Base-by-base conservation (phyloP, 1,140 invertebrate species). In the Anthonomus grandis region DNA sequence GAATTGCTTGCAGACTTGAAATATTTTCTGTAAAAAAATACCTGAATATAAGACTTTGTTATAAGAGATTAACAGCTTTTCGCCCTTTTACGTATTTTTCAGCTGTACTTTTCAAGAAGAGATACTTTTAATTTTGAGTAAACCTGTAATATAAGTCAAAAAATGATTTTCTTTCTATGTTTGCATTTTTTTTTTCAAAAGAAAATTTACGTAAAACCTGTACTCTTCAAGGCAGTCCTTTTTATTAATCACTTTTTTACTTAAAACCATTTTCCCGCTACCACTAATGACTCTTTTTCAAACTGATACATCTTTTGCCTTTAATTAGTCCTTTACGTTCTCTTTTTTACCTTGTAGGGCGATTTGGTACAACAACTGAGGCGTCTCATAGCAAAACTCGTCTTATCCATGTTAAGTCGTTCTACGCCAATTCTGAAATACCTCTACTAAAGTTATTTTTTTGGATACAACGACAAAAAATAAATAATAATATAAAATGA, bases 181-280 rank as follows among this genome's bases (percentile, higher is more conserved):
- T 15, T 15, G 10, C 37, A 39, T n/a, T 39, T 39, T 39, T 39
- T 39, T 39, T 39, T 39, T 15, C 37, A 39, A 9, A 39, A 39
- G 37, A 39, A 39, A 39, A 39, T 39, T 39, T 39, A 39, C 37
- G 13, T 39, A 15, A n/a, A n/a, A n/a, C n/a, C n/a, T n/a, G n/a
- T n/a, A n/a, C n/a, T n/a, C 37, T 13, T 15, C 13, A 9, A 39
- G 37, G 37, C 37, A 39, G 17, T 39, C 27, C 15, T 39, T 39
- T 39, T 39, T 39, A 39, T 39, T 39, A 39, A 39, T 17, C 37
- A 39, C 37, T 39, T 39, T 39, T 39, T 39, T 39, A 39, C 10
- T 15, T 39, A 15, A 39, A 39, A 39, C 37, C n/a, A 31, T 31
- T 31, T 31, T 31, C 27, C 27, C 27, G 6, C 27, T 31, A 31